Conservation (phyloP, 2,797 vertebrate genomes). For the Lindbergichthys nudifrons region DNA sequence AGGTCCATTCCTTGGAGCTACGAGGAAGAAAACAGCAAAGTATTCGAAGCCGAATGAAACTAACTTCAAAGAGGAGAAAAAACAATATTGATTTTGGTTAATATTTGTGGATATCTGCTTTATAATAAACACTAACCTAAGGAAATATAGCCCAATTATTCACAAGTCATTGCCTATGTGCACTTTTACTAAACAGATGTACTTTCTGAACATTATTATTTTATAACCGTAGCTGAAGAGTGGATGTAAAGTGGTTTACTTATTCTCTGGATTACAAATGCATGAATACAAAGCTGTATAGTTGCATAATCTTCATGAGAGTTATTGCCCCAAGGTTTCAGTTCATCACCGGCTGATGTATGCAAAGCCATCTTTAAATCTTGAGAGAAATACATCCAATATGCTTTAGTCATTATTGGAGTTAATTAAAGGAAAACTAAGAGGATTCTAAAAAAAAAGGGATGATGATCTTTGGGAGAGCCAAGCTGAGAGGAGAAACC, state of each 20-base stretch:
- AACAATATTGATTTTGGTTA: not conserved
- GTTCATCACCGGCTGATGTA: slow-evolving; percentile 11
- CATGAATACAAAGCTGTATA: slow-evolving; percentile 31
- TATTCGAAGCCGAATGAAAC: slow-evolving; percentile 15
- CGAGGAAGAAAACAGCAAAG: slow-evolving; percentile 12
- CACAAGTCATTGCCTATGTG: not conserved
- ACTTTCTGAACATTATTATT: slow-evolving; percentile 34
- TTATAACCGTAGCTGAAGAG: slow-evolving; percentile 18
- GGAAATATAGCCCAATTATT: not conserved
- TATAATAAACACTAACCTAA: not conserved
- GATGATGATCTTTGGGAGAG: slow-evolving; percentile 42
- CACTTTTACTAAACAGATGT: slow-evolving; percentile 12
- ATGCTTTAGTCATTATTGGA: slow-evolving; percentile 44
- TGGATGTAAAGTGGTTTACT: slow-evolving; percentile 41
- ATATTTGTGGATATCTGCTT: not conserved
- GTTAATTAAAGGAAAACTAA: slow-evolving; percentile 53
- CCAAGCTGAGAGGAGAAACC: slow-evolving; percentile 31
- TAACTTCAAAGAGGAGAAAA: not conserved
- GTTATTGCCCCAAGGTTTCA: slow-evolving; percentile 37
- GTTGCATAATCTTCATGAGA: slow-evolving; percentile 18
- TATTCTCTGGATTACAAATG: slow-evolving; percentile 27
- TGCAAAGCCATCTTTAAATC: slow-evolving; percentile 21
- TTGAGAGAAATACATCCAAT: slow-evolving; percentile 40
- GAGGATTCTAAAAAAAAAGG: slow-evolving; percentile 39
- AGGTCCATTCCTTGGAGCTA: slow-evolving; percentile 20